These are phyloP conservation scores for Parus major DNA, from an alignment of 2,113 vertebrate species.

Conservation along the genomic window DNA sequence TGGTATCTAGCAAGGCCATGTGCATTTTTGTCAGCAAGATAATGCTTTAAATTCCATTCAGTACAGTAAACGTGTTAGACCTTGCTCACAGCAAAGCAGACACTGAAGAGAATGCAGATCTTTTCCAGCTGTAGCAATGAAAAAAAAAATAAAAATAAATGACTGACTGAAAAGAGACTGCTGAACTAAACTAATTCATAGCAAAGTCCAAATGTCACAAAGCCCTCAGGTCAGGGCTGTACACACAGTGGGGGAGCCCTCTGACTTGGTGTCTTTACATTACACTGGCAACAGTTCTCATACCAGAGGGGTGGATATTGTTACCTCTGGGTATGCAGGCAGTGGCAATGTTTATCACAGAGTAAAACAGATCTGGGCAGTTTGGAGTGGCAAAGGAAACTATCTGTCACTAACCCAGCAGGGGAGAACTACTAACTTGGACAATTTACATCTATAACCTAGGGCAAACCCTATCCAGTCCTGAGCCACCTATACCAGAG, in stretches of 20 bases:
- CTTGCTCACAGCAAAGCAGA: neutral
- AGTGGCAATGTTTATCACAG: neutral
- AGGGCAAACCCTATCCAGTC: accelerated
- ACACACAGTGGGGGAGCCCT: neutral
- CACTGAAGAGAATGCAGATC: neutral
- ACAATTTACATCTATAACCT: neutral
- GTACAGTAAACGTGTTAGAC: neutral
- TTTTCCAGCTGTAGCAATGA: neutral
- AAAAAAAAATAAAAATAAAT: neutral
- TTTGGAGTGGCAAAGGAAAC: neutral
- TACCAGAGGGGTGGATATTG: neutral
- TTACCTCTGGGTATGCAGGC: neutral
- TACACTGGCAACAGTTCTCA: neutral
- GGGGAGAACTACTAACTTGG: neutral
- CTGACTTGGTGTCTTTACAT: neutral
- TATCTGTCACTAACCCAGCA: neutral
- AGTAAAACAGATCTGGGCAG: neutral
- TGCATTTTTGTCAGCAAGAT: neutral
- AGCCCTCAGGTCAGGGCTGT: neutral
- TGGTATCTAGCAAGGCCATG: neutral
- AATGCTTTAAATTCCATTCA: neutral
- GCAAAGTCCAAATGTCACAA: neutral
- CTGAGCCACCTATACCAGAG: neutral
- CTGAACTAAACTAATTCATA: neutral
- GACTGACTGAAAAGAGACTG: neutral